A percentile compares a stretch with the other conserved stretches of the same genome.
These are phyloP conservation scores for Oncorhynchus masou DNA, from an alignment of 2,113 vertebrate species.

Conservation along the genomic window DNA sequence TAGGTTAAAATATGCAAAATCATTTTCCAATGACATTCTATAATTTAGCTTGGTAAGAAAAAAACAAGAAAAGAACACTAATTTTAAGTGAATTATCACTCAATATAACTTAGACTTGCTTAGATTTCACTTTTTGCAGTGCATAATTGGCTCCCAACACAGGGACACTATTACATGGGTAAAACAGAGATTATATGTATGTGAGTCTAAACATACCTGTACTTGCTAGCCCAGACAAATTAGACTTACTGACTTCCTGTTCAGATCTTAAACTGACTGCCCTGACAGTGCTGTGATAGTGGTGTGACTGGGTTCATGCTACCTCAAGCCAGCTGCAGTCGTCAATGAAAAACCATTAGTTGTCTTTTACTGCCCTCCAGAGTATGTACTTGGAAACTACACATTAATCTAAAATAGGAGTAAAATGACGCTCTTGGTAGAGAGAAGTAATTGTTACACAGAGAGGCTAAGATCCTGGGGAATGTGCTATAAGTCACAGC, in stretches of 20 bases:
- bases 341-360: not conserved
- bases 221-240: not conserved
- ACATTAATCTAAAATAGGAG: constrained; percentile 46
- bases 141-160: constrained; percentile 68
- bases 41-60: too few species aligned
- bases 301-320: not conserved
- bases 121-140: too few species aligned
- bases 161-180: constrained; percentile 58
- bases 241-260: constrained; percentile 59
- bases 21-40: too few species aligned
- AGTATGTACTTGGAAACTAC: constrained; percentile 32
- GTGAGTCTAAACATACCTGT: not conserved
- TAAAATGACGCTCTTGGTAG: constrained; percentile 56
- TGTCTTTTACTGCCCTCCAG: constrained; percentile 59
- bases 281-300: not conserved
- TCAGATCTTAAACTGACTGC: not conserved
- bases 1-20: too few species aligned
- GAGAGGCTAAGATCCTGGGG: too few species aligned
- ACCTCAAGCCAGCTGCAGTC: constrained; percentile 44
- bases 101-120: too few species aligned
- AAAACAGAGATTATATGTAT: not conserved
- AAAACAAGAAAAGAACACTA: too few species aligned
- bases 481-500: constrained; percentile 36
- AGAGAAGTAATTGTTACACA: too few species aligned
- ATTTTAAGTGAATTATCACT: too few species aligned